Percentiles rank a stretch among this genome's conserved stretches.
Conservation (phyloP, 2,797 vertebrate genomes). For the Pseudochromis fuscus region DNA sequence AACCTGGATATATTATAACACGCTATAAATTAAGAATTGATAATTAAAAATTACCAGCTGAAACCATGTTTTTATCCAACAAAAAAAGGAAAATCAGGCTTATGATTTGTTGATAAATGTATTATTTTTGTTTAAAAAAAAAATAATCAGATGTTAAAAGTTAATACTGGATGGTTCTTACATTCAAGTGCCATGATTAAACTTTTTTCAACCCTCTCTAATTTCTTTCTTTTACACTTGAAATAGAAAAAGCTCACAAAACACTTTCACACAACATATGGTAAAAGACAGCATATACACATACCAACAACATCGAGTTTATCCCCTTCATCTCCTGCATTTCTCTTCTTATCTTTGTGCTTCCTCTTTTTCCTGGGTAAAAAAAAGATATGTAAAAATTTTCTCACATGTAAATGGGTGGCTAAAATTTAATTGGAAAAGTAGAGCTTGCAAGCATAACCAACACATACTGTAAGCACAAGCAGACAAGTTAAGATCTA, state of each 20-base stretch:
- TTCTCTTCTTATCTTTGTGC: constrained; percentile 90
- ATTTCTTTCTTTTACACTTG: not conserved
- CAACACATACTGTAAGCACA: not conserved
- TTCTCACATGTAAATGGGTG: not conserved
- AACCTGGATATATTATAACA: not conserved
- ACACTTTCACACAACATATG: no score
- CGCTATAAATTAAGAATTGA: not conserved
- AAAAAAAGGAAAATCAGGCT: no score
- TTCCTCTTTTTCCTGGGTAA: constrained; percentile 91
- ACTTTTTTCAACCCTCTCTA: not conserved
- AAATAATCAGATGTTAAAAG: no score
- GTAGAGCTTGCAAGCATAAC: no score
- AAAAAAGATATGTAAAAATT: not conserved
- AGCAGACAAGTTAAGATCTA: not conserved
- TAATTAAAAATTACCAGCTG: not conserved
- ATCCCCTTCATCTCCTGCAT: constrained; percentile 85
- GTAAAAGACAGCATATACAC: constrained; percentile 40
- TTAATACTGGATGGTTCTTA: not conserved
- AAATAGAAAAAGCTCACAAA: not conserved
- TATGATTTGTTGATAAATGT: no score
- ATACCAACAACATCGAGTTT: constrained; percentile 90
- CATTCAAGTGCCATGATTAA: not conserved
- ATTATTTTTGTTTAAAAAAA: no score
- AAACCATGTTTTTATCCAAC: not conserved
- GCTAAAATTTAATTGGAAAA: not conserved